These are phyloP conservation scores for Ridgeia piscesae DNA, from an alignment of 1,140 invertebrate species.

Conservation along the genomic window DNA sequence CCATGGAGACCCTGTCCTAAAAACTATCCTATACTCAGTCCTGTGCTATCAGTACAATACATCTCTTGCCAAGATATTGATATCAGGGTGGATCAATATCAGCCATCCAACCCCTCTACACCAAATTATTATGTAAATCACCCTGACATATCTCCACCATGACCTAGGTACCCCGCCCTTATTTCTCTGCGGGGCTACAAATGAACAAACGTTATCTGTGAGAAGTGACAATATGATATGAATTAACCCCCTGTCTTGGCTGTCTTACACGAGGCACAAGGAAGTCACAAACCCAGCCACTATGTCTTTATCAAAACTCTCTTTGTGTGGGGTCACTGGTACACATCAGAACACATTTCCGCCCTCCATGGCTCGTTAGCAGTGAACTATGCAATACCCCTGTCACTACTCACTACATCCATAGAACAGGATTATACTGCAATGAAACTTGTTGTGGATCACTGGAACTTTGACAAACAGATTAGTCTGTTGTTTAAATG, in stretches of 20 bases:
- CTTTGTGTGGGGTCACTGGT: not conserved
- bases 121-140: constrained; percentile 2
- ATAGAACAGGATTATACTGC: not conserved
- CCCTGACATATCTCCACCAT: not conserved
- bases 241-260: no score
- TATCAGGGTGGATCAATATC: not conserved
- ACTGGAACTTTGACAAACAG: not conserved
- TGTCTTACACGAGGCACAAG: not conserved
- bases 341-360: not conserved
- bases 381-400: not conserved
- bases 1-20: no score
- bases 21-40: no score
- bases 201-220: not conserved
- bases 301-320: not conserved
- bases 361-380: not conserved
- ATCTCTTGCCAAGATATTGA: no score
- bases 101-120: not conserved
- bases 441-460: not conserved
- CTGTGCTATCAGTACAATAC: no score
- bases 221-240: not conserved
- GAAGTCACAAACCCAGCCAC: not conserved
- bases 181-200: not conserved
- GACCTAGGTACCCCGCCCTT: not conserved
- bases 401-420: not conserved
- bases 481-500: not conserved